Conservation (phyloP, 2,888 invertebrate species). For the Drepana falcataria region DNA sequence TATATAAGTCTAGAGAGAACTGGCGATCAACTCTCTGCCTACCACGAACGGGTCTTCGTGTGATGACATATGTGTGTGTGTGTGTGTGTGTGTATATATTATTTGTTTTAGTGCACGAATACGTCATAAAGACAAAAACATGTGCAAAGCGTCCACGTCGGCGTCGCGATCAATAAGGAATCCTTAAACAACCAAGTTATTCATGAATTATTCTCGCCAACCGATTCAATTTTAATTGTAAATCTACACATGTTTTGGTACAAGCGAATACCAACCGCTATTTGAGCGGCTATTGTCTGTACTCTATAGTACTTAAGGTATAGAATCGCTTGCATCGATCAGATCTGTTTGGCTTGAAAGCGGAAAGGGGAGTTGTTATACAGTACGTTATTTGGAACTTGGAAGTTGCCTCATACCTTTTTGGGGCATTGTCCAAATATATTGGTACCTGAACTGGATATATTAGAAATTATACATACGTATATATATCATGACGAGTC, state of each 20-base stretch:
- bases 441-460: too few species aligned
- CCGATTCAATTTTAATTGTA: constrained; percentile 10
- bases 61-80: too few species aligned
- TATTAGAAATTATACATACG: too few species aligned
- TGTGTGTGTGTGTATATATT: too few species aligned
- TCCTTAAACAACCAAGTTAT: neutral
- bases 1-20: too few species aligned
- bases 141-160: neutral
- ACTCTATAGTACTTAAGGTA: neutral
- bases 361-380: neutral
- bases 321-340: neutral
- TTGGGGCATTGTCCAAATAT: neutral
- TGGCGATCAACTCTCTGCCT: too few species aligned
- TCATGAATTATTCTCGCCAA: constrained; percentile 5
- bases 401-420: neutral
- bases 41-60: too few species aligned
- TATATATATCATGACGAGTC: too few species aligned
- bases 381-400: neutral
- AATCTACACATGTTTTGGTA: constrained; percentile 7
- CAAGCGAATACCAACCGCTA: neutral
- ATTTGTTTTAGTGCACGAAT: too few species aligned
- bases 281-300: neutral
- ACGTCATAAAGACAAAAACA: neutral
- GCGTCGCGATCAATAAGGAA: neutral
- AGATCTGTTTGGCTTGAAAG: neutral